Evolutionary conservation across 2,797 vertebrate genomes (phyloP), one percentile per base, ranked within the genome.

Genomic region (Esox masquinongy): DNA sequence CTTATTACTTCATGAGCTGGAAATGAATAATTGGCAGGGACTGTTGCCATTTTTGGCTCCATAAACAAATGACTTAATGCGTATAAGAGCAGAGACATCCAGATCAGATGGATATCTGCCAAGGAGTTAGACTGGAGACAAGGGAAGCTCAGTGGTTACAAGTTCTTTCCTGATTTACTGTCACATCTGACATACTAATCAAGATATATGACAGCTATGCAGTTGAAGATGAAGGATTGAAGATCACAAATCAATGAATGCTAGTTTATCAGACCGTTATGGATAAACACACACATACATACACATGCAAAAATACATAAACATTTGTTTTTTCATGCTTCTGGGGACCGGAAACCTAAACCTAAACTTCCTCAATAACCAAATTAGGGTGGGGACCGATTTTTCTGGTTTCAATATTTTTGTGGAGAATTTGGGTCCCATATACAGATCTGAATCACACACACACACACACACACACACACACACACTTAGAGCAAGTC

Each of bases 51-150:
- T 74, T 84, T 81, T 77, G 75, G 77, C 83, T 72, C 74, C 66
- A 74, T 68, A 84, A 87, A 86, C 68, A 80, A 74, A 16, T 29
- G 17, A 70, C 47, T 70, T 82, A 82, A 72, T 82, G 24, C 14
- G 11, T 7, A 50, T 68, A 79, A 82, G 74, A 86, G 50, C 56
- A 79, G 82, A 68, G 78, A 75, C 68, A 77, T 72, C 74, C 51
- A 69, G 39, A 76, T 69, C 1, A 9, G 7, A 78, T 78, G 19
- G 29, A 76, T 68, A 73, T 72, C 29, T 8, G 66, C 8, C 5
- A n/a, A 36, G 17, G 4, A 68, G 39, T 34, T 66, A 22, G 5
- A 31, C 49, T 16, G 3, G 68, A 31, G 63, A 59, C 68, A 59
- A 3, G 64, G 69, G 39, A 26, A 36, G 49, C 34, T 77, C 47